Evolutionary conservation across 1,140 invertebrate genomes (phyloP), one percentile per base, ranked within the genome.

Genomic region (Rhynchophorus ferrugineus): DNA sequence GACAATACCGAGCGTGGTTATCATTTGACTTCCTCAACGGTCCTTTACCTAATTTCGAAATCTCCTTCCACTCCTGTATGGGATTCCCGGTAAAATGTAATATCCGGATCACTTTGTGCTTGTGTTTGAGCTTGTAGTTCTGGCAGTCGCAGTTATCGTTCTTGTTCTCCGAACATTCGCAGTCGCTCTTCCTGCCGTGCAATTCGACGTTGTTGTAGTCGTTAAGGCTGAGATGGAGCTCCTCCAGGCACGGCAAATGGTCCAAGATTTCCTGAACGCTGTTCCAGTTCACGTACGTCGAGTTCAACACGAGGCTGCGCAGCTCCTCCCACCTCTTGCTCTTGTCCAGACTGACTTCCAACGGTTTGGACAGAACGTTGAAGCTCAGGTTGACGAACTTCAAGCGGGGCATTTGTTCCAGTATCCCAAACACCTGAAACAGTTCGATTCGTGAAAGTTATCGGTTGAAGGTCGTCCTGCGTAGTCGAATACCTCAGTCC

Each of bases 351-450:
- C 57, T 56, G 3, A 61, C 44, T 54, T 78, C 71, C n/a, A 85
- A 65, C 17, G 83, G 78, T 20, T 81, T 79, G 8, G 78, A 78
- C 8, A 95, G 71, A 43, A 80, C 77, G 68, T 95, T 95, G 71
- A 91, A 91, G 66, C 89, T 93, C 50, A 95, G 71, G 69, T 95
- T 95, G 5, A 93, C 79, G 70, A 94, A 94, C 62, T 87, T 83
- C 34, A 95, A 79, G 57, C 83, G 80, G 3, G 90, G 90, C 78
- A 92, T 91, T 62, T 88, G 81, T 62, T 85, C 78, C 41, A 94
- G 67, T 56, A 94, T 91, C 42, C 81, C 83, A 62, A 92, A 85
- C 3, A 95, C 83, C 84, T 87, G 68, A 38, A 69, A 63, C 44
- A 54, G 22, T 39, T 13, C 24, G 11, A 33, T 33, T 6, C 5